These are phyloP conservation scores for Sebastes baramenuke DNA, from an alignment of 2,797 vertebrate genomes.

Conservation along the genomic window DNA sequence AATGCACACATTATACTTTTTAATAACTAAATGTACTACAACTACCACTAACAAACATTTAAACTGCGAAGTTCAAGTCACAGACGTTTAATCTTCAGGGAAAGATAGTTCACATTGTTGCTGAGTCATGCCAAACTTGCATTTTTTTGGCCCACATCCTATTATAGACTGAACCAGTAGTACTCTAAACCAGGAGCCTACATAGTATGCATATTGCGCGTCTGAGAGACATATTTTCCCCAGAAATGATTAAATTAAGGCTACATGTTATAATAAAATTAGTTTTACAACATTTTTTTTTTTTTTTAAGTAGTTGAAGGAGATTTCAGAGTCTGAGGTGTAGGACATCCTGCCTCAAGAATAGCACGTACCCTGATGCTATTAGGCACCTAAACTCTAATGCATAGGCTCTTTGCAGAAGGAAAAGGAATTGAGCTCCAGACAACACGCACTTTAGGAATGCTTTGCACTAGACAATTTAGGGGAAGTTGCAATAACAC, in stretches of 20 bases:
- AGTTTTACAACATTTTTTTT: no score
- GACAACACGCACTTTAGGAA: no score
- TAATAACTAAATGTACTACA: not conserved
- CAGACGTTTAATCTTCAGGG: not conserved
- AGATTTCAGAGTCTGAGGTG: no score
- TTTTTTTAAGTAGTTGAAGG: not conserved
- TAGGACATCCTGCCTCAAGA: no score
- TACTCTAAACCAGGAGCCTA: not conserved
- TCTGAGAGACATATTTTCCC: not conserved
- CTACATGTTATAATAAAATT: not conserved
- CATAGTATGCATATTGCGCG: not conserved
- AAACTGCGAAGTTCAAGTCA: not conserved
- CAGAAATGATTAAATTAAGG: not conserved
- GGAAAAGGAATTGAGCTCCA: no score
- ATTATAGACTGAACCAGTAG: not conserved
- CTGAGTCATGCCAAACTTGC: constrained; percentile 4
- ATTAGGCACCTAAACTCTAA: no score
- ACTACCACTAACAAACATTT: not conserved
- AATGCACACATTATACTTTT: not conserved
- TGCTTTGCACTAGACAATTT: no score
- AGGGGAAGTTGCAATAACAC: no score
- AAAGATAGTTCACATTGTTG: not conserved
- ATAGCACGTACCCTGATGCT: no score
- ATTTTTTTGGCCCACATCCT: not conserved
- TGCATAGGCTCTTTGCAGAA: no score